phyloP scores from a whole-genome alignment of 2,888 invertebrate species.

The Calameuta pallipes region DNA sequence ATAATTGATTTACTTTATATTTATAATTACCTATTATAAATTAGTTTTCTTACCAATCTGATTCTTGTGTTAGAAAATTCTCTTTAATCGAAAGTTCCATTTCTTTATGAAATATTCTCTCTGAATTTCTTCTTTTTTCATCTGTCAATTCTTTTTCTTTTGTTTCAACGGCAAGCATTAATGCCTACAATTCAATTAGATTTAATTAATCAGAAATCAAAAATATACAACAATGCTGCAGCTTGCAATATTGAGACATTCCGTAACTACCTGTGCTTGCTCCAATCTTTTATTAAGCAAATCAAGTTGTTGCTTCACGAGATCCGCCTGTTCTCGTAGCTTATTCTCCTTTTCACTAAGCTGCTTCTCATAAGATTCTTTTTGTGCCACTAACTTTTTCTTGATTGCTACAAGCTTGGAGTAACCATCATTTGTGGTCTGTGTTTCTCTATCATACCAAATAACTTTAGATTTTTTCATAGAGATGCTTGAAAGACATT shows the following conservation, averaged over 20 bases:
- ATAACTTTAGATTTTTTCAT: slow-evolving; percentile 12
- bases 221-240: neutral
- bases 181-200: slow-evolving; percentile 35
- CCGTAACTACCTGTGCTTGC: slow-evolving; percentile 49
- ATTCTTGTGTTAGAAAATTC: slow-evolving; percentile 51
- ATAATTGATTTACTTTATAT: slow-evolving; percentile 6
- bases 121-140: slow-evolving; percentile 43
- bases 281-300: slow-evolving; percentile 50
- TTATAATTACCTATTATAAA: neutral
- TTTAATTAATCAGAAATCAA: neutral
- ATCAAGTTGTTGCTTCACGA: slow-evolving; percentile 49
- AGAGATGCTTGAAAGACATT: slow-evolving; percentile 36
- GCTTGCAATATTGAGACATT: neutral
- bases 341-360: slow-evolving; percentile 50
- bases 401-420: slow-evolving; percentile 37
- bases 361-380: slow-evolving; percentile 46
- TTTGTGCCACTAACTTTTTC: slow-evolving; percentile 52
- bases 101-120: slow-evolving; percentile 48
- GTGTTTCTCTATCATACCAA: neutral
- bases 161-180: slow-evolving; percentile 43
- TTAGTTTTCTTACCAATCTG: slow-evolving; percentile 43
- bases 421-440: neutral
- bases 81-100: slow-evolving; percentile 53
- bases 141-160: slow-evolving; percentile 51
- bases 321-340: slow-evolving; percentile 48